phyloP scores from a whole-genome alignment of 64 coral and sea anemone species.

The Stichodactyla mertensii region DNA sequence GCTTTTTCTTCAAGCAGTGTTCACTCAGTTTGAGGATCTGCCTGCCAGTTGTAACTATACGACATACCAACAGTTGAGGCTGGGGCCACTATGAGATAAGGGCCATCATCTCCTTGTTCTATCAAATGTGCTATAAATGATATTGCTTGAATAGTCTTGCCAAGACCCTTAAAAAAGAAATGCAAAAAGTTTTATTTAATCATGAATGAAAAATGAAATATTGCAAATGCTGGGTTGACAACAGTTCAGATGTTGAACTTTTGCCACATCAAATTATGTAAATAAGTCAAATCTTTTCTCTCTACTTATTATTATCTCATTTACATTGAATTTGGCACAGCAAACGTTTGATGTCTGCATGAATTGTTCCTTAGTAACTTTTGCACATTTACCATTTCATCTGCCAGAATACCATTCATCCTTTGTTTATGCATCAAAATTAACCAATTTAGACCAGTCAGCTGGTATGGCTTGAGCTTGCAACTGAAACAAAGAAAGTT shows the following conservation, averaged over 20 bases:
- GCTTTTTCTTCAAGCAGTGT: too few species aligned
- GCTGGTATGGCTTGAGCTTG: slow-evolving; percentile 85
- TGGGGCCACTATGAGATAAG: slow-evolving; percentile 78
- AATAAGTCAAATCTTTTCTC: too few species aligned
- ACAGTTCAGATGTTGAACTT: too few species aligned
- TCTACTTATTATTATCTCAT: too few species aligned
- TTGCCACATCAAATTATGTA: too few species aligned
- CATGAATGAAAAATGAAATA: background rate
- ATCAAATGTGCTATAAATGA: slow-evolving; percentile 82
- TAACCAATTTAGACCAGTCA: slow-evolving; percentile 90
- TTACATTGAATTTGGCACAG: too few species aligned
- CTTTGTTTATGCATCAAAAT: slow-evolving; percentile 72
- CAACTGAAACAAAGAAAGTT: slow-evolving; percentile 14
- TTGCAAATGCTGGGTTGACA: too few species aligned
- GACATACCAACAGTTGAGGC: slow-evolving; percentile 78
- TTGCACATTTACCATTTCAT: slow-evolving; percentile 81
- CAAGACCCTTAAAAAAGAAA: slow-evolving; percentile 65
- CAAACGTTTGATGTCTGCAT: too few species aligned
- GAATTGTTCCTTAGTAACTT: background rate
- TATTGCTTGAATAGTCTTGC: slow-evolving; percentile 93
- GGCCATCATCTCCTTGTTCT: slow-evolving; percentile 74
- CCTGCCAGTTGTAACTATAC: background rate
- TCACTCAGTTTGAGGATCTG: too few species aligned
- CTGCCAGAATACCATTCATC: slow-evolving; percentile 87
- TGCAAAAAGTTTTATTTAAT: background rate